These are phyloP conservation scores for Apogon hyalosoma DNA, from an alignment of 2,797 vertebrate genomes.

Conservation along the genomic window DNA sequence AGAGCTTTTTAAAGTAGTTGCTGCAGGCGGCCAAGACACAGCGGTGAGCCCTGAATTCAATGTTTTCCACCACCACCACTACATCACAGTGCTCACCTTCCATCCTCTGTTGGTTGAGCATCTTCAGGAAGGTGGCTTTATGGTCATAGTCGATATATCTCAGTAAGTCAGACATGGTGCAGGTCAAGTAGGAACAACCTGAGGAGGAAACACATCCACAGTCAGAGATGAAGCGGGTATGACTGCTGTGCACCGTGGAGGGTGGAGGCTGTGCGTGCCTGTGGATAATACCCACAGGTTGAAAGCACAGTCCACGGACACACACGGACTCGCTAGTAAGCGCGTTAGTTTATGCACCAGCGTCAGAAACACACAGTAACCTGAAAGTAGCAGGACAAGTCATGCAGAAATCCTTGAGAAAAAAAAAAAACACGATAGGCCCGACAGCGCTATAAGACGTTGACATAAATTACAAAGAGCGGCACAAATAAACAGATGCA, in stretches of 20 bases:
- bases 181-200: conserved; percentile 69
- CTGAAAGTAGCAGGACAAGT: conserved; percentile 34
- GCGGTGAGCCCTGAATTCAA: conserved; percentile 94
- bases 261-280: conserved; percentile 55
- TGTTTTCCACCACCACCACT: conserved; percentile 95
- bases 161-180: conserved; percentile 95
- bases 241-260: conserved; percentile 39
- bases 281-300: conserved; percentile 22
- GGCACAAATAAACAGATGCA: conserved; percentile 18
- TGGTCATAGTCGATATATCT: conserved; percentile 97
- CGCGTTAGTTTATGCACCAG: not conserved
- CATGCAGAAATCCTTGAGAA: conserved; percentile 50
- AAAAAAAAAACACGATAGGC: conserved; percentile 41
- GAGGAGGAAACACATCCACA: conserved; percentile 1
- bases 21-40: conserved; percentile 95
- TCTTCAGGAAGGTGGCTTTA: conserved; percentile 96
- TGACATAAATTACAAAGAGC: conserved; percentile 9
- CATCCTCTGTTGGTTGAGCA: conserved; percentile 93
- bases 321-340: not conserved
- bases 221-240: not conserved
- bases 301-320: not conserved
- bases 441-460: conserved; percentile 43
- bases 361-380: conserved; percentile 4
- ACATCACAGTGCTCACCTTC: conserved; percentile 97
- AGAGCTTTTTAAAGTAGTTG: conserved; percentile 97